Evolutionary conservation across 2,113 vertebrate species (phyloP), one percentile per base, ranked within the genome.

Genomic region (Carassius auratus): DNA sequence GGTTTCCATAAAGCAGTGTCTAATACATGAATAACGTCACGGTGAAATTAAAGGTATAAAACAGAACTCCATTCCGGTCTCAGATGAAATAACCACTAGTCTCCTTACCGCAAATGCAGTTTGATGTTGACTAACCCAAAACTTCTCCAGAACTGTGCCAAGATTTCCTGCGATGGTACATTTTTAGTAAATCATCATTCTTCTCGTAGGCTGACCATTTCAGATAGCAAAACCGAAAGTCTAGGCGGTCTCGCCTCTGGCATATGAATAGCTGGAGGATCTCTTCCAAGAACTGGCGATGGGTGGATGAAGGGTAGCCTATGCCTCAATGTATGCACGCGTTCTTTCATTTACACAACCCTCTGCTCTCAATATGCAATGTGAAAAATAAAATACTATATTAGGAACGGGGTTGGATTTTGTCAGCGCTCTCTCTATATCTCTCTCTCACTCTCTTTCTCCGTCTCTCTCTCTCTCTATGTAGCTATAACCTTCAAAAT

Each of bases 141-240:
- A 77, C 26, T 17, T 50, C 57, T 66, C 42, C 12, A 38, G 3
- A 76, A 68, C 5, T 66, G 78, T 81, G 59, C 12, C 1, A n/a
- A 14, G 42, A 15, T 13, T 50, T 36, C 61, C 26, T 14, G 59
- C 59, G 74, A 84, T 21, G 13, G 30, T 42, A 21, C 21, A 61
- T 38, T 17, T 12, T 77, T 14, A n/a, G 15, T 50, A 2, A 71
- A n/a, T 6, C 81, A 36, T 5, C 14, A 76, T 55, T 23, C 52
- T 59, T 52, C 50, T 17, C 14, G 2, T 57, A 26, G 81, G 59
- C 23, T 30, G 26, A 26, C 36, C 69, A 73, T 76, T 23, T 5
- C 52, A 50, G 7, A 50, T 55, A 71, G 0, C 30, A 74, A 84
- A 84, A 84, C 38, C 62, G 83, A 84, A 84, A 84, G 83, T 23